Evolutionary conservation across 2,113 vertebrate species (phyloP), one percentile per base, ranked within the genome.

Genomic region (Tringa solitaria): DNA sequence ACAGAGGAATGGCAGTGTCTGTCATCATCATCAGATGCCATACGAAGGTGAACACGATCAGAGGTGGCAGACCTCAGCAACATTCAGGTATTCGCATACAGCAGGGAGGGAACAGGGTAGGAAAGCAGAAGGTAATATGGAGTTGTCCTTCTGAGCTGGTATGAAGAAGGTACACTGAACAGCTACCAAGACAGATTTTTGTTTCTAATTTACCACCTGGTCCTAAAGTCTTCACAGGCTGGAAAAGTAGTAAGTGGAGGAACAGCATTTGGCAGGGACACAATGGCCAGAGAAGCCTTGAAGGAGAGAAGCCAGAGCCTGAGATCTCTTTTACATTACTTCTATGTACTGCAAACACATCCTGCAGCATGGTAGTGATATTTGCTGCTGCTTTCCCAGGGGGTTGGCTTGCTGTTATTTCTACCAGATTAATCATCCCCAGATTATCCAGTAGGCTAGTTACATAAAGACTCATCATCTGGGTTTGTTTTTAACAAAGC

Each of bases 1-100:
- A 73, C 28, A 39, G 56, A 8, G 16, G 5, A 82, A 68, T 22
- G 59, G 17, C 46, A 69, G 9, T 2, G 12, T 13, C 48, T 15
- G 10, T 28, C 43, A 26, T 22, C 28, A 10, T 43, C 39, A 70
- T 11, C 39, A 54, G 24, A 16, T 24, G 43, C 8, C 50, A 37
- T 7, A 7, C 4, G 16, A 22, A 10, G 0, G 1, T 14, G 18
- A 33, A 35, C 33, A 8, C 3, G 12, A 32, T 15, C 21, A 53
- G 14, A 87, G 21, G 43, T 17, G 16, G 5, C 4, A 0, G 23
- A 64, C 30, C 54, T 27, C 69, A 43, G 63, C 57, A 84, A 43
- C 45, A 21, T 18, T 60, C 13, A 0, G 28, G 7, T 26, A 50
- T 23, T 33, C 56, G 26, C 22, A 8, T 6, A 22, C 20, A n/a